Conservation (phyloP, 2,888 invertebrate genomes). For the Dryocosmus kuriphilus region DNA sequence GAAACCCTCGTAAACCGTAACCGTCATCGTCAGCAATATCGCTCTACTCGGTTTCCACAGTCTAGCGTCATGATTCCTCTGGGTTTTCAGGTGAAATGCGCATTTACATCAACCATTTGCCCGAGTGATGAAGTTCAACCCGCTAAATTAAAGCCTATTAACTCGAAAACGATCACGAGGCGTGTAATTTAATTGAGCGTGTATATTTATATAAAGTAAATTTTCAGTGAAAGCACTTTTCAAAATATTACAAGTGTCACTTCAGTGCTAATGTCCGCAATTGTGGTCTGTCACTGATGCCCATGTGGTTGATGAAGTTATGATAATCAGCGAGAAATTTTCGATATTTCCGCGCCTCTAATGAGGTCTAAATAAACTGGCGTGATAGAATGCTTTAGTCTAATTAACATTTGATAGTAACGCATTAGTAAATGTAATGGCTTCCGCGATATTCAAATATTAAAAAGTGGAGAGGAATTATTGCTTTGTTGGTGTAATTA, state of each 20-base stretch:
- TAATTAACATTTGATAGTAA: neutral
- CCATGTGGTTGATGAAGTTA: neutral
- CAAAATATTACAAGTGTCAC: conserved; percentile 22
- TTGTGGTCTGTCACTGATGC: conserved; percentile 1
- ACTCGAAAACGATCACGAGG: neutral
- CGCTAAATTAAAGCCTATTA: conserved; percentile 20
- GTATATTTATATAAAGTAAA: neutral
- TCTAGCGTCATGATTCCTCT: conserved; percentile 18
- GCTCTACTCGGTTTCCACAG: conserved; percentile 1
- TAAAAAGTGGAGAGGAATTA: neutral
- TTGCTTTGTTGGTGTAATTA: neutral
- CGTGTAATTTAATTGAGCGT: conserved; percentile 14
- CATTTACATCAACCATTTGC: conserved; percentile 27
- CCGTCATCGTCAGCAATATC: conserved; percentile 38
- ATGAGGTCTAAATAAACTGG: neutral
- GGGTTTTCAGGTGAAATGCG: neutral
- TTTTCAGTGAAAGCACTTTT: conserved; percentile 6
- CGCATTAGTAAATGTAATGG: neutral
- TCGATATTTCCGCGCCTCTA: neutral
- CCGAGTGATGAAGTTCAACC: conserved; percentile 22
- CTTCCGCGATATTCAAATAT: neutral
- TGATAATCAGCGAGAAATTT: neutral
- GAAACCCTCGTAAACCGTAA: conserved; percentile 50
- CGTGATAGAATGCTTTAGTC: neutral
- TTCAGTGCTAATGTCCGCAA: conserved; percentile 1